phyloP scores from a whole-genome alignment of 1,140 invertebrate species.

The Drosophila kanapiae region DNA sequence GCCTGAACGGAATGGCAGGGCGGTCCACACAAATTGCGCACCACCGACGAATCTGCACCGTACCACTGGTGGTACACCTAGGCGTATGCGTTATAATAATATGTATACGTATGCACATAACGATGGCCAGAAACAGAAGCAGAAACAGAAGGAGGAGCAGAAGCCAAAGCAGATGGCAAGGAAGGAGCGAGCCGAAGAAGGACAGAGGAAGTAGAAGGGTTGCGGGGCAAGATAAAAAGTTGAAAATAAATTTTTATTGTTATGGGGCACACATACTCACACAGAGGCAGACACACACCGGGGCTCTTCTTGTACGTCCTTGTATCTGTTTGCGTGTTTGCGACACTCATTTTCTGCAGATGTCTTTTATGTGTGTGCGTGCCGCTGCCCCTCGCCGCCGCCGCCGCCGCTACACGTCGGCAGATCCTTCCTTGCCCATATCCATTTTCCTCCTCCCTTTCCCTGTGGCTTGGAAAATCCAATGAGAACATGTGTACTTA shows the following conservation, averaged over 20 bases:
- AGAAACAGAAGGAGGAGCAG: constrained; percentile 19
- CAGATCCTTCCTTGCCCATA: background rate
- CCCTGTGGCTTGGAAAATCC: constrained; percentile 55
- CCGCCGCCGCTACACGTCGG: background rate
- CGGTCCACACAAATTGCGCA: constrained; percentile 60
- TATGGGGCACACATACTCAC: constrained; percentile 73
- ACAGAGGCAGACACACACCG: constrained; percentile 34
- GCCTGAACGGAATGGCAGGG: constrained; percentile 17
- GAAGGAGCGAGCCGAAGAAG: constrained; percentile 2
- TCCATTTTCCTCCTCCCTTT: constrained; percentile 17
- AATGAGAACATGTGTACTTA: constrained; percentile 83
- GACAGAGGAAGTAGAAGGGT: constrained; percentile 13
- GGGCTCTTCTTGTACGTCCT: constrained; percentile 69
- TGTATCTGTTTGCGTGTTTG: constrained; percentile 83
- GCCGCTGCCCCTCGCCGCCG: constrained; percentile 4
- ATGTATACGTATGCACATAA: constrained; percentile 76
- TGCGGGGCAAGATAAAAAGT: constrained; percentile 74
- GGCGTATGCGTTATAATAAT: constrained; percentile 82
- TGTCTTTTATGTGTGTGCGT: constrained; percentile 76
- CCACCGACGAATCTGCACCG: constrained; percentile 43
- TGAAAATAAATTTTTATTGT: constrained; percentile 84
- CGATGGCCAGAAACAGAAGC: constrained; percentile 55
- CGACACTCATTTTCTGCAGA: constrained; percentile 83
- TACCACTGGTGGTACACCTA: constrained; percentile 63
- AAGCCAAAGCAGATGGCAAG: constrained; percentile 6